Base-by-base conservation (phyloP, 2,113 vertebrate species). In the Pontoporia blainvillei region DNA sequence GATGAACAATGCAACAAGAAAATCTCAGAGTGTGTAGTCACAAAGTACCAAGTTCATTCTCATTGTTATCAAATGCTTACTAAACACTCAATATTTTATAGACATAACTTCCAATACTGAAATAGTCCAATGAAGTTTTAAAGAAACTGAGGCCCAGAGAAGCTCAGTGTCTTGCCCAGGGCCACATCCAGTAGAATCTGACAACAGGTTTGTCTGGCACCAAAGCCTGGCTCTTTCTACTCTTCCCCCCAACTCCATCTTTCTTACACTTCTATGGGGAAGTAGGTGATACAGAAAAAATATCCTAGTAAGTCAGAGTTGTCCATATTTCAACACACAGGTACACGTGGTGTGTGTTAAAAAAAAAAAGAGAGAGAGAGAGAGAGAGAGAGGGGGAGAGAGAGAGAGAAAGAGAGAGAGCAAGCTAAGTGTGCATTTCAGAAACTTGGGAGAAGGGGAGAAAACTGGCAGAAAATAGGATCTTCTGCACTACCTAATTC, bases 91-190 rank as follows among this genome's bases (percentile, higher is more conserved):
- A 39, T 57, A 83, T 23, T 54, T 82, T 49, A 15, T 21, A 73
- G 5, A 84, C 3, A 71, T 52, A 9, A 23, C 31, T 44, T 44
- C 67, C 31, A 75, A 39, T 11, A 75, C 2, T 57, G 39, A 91
- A 76, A 73, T 9, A 34, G 36, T 11, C 27, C 36, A 66, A 9
- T 49, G 54, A 46, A 36, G 39, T 86, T 75, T 81, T 61, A 61
- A 69, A 83, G 85, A 95, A 93, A 71, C 13, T 8, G 67, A 57
- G 57, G 34, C 36, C 73, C 83, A 73, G 67, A 75, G 64, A 61
- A 84, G 9, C 11, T 59, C 71, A 95, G 25, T 49, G 27, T 69
- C 69, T 94, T 62, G 10, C 41, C 25, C 13, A 34, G 44, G 46
- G 44, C 83, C 34, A 18, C 13, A 69, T 11, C 27, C 57, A 46